A percentile compares a stretch with the other conserved stretches of the same genome.
Evolutionary conservation across 2,797 vertebrate species (phyloP).

Genomic region (Enteromius treurensis): DNA sequence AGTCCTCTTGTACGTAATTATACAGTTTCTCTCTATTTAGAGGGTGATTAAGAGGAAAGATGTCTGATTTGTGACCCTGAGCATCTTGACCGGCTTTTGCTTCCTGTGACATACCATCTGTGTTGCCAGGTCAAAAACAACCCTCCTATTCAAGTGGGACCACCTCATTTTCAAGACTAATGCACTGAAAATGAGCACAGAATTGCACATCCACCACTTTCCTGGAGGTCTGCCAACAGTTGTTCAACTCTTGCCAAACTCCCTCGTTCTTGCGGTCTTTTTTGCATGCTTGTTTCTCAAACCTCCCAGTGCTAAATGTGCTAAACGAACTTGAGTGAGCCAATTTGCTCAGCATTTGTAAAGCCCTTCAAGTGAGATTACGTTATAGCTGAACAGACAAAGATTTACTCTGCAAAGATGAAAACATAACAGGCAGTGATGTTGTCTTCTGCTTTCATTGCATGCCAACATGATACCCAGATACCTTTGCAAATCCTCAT

Average conservation of each 20-base stretch:
- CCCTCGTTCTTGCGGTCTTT: neutral
- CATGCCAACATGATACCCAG: slow-evolving; percentile 30
- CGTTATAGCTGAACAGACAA: slow-evolving; percentile 46
- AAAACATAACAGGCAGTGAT: slow-evolving; percentile 12
- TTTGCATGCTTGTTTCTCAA: neutral
- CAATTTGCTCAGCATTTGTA: slow-evolving; percentile 61
- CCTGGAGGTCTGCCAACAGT: slow-evolving; percentile 26
- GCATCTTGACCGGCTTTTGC: slow-evolving; percentile 17
- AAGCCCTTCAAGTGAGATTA: slow-evolving; percentile 51
- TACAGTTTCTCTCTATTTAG: slow-evolving; percentile 13
- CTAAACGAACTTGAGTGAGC: slow-evolving; percentile 48
- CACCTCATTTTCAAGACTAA: slow-evolving; percentile 48
- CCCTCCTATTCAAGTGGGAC: slow-evolving; percentile 23
- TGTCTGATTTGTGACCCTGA: slow-evolving; percentile 41
- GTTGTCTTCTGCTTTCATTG: slow-evolving; percentile 24
- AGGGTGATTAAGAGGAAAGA: slow-evolving; percentile 27
- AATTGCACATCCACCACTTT: slow-evolving; percentile 10
- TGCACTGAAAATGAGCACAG: slow-evolving; percentile 37
- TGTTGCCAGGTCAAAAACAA: slow-evolving; percentile 49
- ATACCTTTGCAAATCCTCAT: slow-evolving; percentile 38
- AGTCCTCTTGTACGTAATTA: slow-evolving; percentile 24
- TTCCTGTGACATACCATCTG: slow-evolving; percentile 39
- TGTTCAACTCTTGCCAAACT: slow-evolving; percentile 21
- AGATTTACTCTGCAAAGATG: slow-evolving; percentile 40
- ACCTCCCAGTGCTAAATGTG: slow-evolving; percentile 22